phyloP scores from a whole-genome alignment of 2,113 vertebrate genomes.

The Sapajus apella region DNA sequence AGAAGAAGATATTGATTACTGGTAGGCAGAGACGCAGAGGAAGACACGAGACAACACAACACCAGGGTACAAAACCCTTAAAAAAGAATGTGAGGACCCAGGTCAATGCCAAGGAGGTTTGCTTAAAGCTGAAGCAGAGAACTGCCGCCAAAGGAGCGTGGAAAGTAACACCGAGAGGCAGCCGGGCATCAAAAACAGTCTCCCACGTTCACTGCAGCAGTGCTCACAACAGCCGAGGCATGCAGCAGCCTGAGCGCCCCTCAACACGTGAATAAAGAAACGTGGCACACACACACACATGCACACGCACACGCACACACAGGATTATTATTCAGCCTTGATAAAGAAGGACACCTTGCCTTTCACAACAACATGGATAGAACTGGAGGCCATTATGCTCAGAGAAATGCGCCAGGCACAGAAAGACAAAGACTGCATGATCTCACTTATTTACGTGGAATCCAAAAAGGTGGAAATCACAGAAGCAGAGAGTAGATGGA shows the following conservation, averaged over 20 bases:
- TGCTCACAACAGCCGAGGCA: neutral
- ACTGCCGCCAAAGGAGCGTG: too few relatives aligned
- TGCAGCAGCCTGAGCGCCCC: too few relatives aligned
- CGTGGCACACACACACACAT: rapidly evolving
- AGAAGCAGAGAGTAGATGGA: neutral
- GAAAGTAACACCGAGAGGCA: neutral
- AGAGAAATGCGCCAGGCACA: neutral
- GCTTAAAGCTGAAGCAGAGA: neutral
- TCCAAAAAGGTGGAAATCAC: neutral
- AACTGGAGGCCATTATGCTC: neutral
- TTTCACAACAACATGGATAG: neutral
- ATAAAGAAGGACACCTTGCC: neutral
- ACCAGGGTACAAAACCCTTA: rapidly evolving
- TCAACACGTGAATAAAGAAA: neutral
- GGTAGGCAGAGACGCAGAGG: rapidly evolving
- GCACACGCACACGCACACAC: neutral
- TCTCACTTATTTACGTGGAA: neutral
- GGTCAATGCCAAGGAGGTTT: neutral
- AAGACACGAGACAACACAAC: neutral
- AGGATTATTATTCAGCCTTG: neutral
- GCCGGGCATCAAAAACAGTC: rapidly evolving
- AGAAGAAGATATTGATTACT: rapidly evolving
- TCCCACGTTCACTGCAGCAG: neutral
- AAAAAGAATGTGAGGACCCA: neutral
- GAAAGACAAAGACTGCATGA: too few relatives aligned